Base-by-base conservation (phyloP, 1,140 invertebrate genomes). In the Lasioglossum baleicum region DNA sequence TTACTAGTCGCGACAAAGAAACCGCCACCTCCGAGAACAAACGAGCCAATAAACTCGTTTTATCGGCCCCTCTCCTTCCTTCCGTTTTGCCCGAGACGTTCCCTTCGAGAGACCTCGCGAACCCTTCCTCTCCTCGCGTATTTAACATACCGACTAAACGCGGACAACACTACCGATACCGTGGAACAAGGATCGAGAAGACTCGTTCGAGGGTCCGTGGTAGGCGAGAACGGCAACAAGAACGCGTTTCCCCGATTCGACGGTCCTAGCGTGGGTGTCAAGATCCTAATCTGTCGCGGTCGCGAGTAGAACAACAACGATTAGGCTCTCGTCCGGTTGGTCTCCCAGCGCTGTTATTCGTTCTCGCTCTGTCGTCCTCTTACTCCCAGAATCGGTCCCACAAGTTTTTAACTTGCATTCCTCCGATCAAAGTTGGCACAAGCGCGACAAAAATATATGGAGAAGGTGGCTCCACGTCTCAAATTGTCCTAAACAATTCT, bases 1-100 rank as follows among this genome's bases (percentile, higher is more conserved):
- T 87, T 87, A 85, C 81, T 85, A 87, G 82, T 84, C 81, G 86
- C 83, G 83, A 87, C 85, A 84, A 87, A 83, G 86, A 87, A 84
- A 87, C 86, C 85, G 85, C 85, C 85, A 87, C 84, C 83, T 86
- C 61, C 68, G 75, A 48, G 83, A 82, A 86, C 84, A 86, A 86
- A 86, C 84, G 84, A 86, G 84, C 84, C 68, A 86, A 86, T 86
- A 86, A 86, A 86, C 75, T 65, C 84, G 75, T 72, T 86, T 85
- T 76, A 83, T 79, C 84, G 76, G 58, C 44, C 67, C 26, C 60
- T n/a, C 22, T 58, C 48, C 44, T 75, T 76, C 78, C 80, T 82
- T 71, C 84, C 83, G 83, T 84, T 85, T 81, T 75, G 61, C 60
- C 22, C 64, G 67, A 53, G 51, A 75, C 83, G 70, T 79, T 51